Base-by-base conservation (phyloP, 2,797 vertebrate species). In the Paratrypauchen microcephalus region DNA sequence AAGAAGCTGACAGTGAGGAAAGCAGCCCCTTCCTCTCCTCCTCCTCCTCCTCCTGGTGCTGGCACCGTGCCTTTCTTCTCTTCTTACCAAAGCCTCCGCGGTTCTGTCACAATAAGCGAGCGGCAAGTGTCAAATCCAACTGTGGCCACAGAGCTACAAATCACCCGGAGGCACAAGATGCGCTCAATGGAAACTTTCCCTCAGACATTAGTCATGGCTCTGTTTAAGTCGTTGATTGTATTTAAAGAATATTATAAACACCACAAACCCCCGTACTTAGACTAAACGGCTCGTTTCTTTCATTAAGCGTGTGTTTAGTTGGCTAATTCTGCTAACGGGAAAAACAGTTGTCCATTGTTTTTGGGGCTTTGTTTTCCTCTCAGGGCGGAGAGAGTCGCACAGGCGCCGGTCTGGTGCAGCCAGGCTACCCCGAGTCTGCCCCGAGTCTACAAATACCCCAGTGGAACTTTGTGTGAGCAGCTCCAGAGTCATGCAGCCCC, bases 1-100 rank as follows among this genome's bases (percentile, higher is more conserved):
- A 91, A 92, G 90, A 92, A 92, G 90, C 90, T 94, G 93, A 93
- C 91, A 94, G 92, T 92, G 88, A 91, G 91, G 89, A 90, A 92
- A 91, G 88, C 91, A 82, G 88, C 83, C 83, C 80, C 70, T 59
- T 16, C 58, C 39, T 69, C 66, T 48, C 55, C 72, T 68, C 13
- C 68, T 74, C 70, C 28, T 60, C 63, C 69, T 71, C 79, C 74
- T 69, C 55, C 62, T 74, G 72, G 69, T 36, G 76, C 7, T 56
- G 82, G 83, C 86, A 88, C 54, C 80, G 82, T 86, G 88, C 88
- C 86, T 70, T 77, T 66, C 80, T 86, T 86, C 85, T 86, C 85
- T 77, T 75, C 83, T 87, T 79, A 81, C 86, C 85, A 84, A 91
- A 91, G 85, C 90, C 86, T 86, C 89, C 84, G 87, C 69, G 89